Base-by-base conservation (phyloP, 2,888 invertebrate species). In the Noctua pronuba region DNA sequence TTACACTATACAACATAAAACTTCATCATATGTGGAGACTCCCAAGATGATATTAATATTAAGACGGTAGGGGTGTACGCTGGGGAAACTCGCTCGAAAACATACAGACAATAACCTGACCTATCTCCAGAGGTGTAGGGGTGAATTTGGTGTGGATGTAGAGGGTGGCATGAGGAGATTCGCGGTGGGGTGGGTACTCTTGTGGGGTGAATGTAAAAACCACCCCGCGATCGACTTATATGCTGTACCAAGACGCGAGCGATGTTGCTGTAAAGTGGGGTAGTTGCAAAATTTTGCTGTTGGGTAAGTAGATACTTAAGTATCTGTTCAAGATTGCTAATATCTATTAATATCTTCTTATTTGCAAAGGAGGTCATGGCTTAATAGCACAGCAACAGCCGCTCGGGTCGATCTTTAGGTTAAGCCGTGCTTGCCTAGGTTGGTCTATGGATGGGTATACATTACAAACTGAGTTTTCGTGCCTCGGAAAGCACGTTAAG, bases 161-260 rank as follows among this genome's bases (percentile, higher is more conserved):
- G 85, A 86, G 89, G 86, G 89, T 88, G 86, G 84, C 86, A 87
- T 85, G 84, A 75, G 83, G 87, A 77, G 82, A 60, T 71, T 80
- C 90, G 90, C 87, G 88, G 88, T 87, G 87, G 95, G 90, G 89
- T 94, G 95, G 91, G 95, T 94, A 91, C 91, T 93, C 96, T 94
- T 95, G 94, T 90, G 95, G 96, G 94, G 95, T 88, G 95, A 96
- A 95, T 96, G 96, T 95, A 96, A 96, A 95, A 95, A 95, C 95
- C 96, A 95, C 96, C 96, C 94, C 95, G 95, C 95, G 95, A 96
- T 96, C 96, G 96, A 96, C 96, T 96, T 96, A 96, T 96, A 95
- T 95, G 95, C 94, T 96, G 95, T 96, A 95, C 96, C 95, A 96
- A 96, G 96, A 96, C 95, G 94, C 88, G 89, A 77, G 79, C 90